phyloP scores from a whole-genome alignment of 2,888 invertebrate species.

The Pollenia labialis region DNA sequence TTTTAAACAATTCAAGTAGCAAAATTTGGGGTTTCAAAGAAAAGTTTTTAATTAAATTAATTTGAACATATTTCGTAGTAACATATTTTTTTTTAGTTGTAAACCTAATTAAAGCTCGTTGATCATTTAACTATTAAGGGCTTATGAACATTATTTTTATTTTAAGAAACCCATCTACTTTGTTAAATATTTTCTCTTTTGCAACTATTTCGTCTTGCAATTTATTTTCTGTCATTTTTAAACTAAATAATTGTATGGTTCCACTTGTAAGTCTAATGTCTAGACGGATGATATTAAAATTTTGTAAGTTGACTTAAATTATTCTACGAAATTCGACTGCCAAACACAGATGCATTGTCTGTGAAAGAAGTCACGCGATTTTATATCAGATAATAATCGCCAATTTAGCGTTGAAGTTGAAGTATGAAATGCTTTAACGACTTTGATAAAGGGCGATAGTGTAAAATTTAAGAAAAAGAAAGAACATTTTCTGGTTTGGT shows the following conservation, averaged over 20 bases:
- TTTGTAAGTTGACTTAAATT: slow-evolving; percentile 23
- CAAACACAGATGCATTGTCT: slow-evolving; percentile 21
- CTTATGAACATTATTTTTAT: not conserved
- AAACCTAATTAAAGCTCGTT: too few relatives aligned
- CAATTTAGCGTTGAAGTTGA: too few relatives aligned
- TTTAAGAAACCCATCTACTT: not conserved
- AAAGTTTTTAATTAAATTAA: too few relatives aligned
- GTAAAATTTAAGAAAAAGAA: too few relatives aligned
- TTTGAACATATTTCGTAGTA: too few relatives aligned
- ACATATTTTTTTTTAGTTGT: too few relatives aligned
- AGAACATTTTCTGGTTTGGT: too few relatives aligned
- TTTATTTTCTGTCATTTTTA: not conserved
- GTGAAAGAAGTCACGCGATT: slow-evolving; percentile 45
- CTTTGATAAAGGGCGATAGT: too few relatives aligned
- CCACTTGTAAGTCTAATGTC: slow-evolving; percentile 31
- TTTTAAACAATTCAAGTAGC: too few relatives aligned
- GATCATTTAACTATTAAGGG: too few relatives aligned
- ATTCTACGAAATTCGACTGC: slow-evolving; percentile 18
- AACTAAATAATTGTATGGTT: not conserved
- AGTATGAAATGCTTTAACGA: too few relatives aligned
- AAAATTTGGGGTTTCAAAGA: too few relatives aligned
- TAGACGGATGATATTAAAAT: slow-evolving; percentile 62
- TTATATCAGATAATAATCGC: not conserved
- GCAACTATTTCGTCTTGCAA: not conserved
- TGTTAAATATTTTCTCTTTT: not conserved